Percentiles rank a stretch among this genome's conserved stretches.
phyloP scores from a whole-genome alignment of 2,797 vertebrate species.

The Lateolabrax maculatus region DNA sequence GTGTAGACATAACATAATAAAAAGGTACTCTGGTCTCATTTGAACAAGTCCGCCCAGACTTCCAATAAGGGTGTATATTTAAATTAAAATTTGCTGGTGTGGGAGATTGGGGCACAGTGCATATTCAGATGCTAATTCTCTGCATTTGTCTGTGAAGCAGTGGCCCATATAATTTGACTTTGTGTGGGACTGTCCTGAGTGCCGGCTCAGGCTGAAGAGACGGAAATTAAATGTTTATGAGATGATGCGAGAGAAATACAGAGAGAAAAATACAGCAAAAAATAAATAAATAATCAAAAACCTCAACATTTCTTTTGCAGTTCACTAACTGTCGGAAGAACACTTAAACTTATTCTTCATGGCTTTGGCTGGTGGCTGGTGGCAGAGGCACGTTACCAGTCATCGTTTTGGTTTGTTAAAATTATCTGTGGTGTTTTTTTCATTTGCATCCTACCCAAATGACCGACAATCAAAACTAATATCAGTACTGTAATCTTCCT shows the following conservation, averaged over 20 bases:
- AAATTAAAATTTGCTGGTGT: slow-evolving; percentile 81
- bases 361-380: neutral
- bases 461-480: neutral
- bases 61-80: slow-evolving; percentile 69
- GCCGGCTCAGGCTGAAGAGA: slow-evolving; percentile 52
- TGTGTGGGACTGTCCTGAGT: slow-evolving; percentile 72
- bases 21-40: slow-evolving; percentile 69
- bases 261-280: slow-evolving; percentile 19
- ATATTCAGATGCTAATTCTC: slow-evolving; percentile 84
- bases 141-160: slow-evolving; percentile 78
- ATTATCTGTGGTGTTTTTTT: neutral
- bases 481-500: no score
- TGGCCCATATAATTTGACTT: slow-evolving; percentile 83
- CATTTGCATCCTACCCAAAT: neutral
- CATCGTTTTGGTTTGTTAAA: neutral
- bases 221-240: slow-evolving; percentile 77
- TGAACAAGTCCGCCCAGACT: slow-evolving; percentile 62
- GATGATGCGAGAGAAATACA: slow-evolving; percentile 50
- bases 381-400: neutral
- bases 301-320: slow-evolving; percentile 1
- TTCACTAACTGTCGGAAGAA: neutral
- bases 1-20: slow-evolving; percentile 74
- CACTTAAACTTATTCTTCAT: neutral
- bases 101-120: slow-evolving; percentile 79
- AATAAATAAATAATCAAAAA: neutral